Evolutionary conservation across 2,797 vertebrate species (phyloP), one percentile per base, ranked within the genome.

Genomic region (Netta rufina): DNA sequence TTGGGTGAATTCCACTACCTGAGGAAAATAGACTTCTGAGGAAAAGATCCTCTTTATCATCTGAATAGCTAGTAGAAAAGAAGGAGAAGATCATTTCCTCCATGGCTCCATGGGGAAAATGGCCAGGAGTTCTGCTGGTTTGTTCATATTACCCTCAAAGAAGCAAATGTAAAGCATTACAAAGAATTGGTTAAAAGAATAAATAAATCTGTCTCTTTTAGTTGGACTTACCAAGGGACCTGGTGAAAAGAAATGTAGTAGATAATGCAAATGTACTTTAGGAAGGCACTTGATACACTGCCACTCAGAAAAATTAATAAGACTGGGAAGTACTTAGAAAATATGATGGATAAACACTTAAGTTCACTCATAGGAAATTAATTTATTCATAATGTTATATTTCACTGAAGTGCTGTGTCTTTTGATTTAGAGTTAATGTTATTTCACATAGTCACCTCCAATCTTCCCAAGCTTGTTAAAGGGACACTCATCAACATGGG

Each of bases 1-100:
- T 93, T 84, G 84, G 54, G 77, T 92, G 80, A 93, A 83, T 96
- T 96, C 87, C 82, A 83, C 56, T 88, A 83, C 87, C 94, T 94
- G 62, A 95, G 39, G 41, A 96, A 96, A 97, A 96, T 66, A 89
- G 11, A 47, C 25, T 90, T 84, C 69, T 33, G 43, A 83, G 54
- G n/a, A 93, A 95, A 92, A 88, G 14, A 92, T 93, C 79, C 41
- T 85, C 78, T 93, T 93, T 83, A 89, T 94, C 69, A 95, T 79
- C 67, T 89, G 62, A 94, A 87, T 84, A 88, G 57, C 21, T 56
- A 61, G 70, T 28, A 73, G 32, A 75, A 90, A 82, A 78, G 83
- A 72, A 70, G 62, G 24, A 89, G 70, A 91, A 70, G 41, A 80
- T 88, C 1, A 70, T 93, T 78, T 90, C 79, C 33, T 75, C 15